Base-by-base conservation (phyloP, 2,113 vertebrate genomes). In the Rhadina sibilatrix region DNA sequence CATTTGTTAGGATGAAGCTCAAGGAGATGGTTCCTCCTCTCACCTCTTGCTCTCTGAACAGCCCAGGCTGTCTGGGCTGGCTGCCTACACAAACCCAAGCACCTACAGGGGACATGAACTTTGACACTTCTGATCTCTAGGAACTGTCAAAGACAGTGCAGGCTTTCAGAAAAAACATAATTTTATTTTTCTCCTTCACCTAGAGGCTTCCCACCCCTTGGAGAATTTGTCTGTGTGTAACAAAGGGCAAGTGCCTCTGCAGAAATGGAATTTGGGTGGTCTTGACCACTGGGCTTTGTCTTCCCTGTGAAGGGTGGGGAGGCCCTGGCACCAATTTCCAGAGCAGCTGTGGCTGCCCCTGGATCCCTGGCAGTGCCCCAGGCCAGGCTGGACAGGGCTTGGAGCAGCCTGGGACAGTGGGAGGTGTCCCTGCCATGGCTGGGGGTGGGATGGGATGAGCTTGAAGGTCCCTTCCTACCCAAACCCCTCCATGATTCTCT, bases 291-390 rank as follows among this genome's bases (percentile, higher is more conserved):
- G 35, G 59, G 30, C 5, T 86, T 70, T 77, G 12, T 61, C 24
- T 40, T 25, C 8, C 20, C n/a, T 54, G 12, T 0, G 8, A 74
- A 8, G 52, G 31, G 15, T 28, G 37, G 3, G 0, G 0, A 81
- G 19, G 21, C 47, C 30, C 46, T 83, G 69, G 53, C 13, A 68
- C 38, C 53, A 13, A 7, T 33, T 12, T 12, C 33, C 87, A 68
- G 47, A 61, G 47, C 0, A 22, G 40, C 56, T 83, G 35, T 4
- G 70, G n/a, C 47, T 89, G 78, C 7, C n/a, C 15, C 31, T 82
- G 54, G 44, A 61, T 68, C 47, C 61, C 70, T 76, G 87, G 14
- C 0, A 61, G 20, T 47, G 70, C 0, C 54, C 78, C 21, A 46
- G 40, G 28, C 30, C 47, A 35, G 46, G 25, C 0, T 76, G 78